Base-by-base conservation (phyloP, 2,888 invertebrate genomes). In the Odontothrips loti region DNA sequence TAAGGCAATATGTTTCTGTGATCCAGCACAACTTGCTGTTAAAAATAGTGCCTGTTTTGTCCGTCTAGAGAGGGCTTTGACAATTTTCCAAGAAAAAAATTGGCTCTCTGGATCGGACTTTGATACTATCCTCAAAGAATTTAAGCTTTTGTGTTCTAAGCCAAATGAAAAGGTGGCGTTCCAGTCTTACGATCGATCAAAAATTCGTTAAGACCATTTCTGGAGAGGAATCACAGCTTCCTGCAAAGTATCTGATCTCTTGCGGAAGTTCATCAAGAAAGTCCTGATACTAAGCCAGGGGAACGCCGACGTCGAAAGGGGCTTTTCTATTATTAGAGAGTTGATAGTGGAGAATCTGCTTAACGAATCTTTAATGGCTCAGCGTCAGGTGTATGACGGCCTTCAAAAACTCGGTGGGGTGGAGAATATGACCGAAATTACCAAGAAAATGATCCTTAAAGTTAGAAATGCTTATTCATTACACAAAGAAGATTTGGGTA, bases 241-340 rank as follows among this genome's bases (percentile, higher is more conserved):
- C 6, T 17, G 6, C 20, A 17, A 10, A 6, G 11, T 6, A 11
- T 17, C 6, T 63, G 15, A 63, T 11, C 15, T 20, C 20, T 63
- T 63, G 11, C 20, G 11, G 15, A 17, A 10, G 20, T 63, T 83
- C 51, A 43, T 84, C 20, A 81, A 84, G 81, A 83, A 81, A n/a
- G 80, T 84, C 8, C 34, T 81, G 9, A 83, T 83, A 82, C 63
- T 85, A 75, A 84, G 83, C 20, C 83, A 84, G 79, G 84, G 84
- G 17, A 84, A 84, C 80, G 84, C 84, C 10, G 82, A 81, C 63
- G 82, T 84, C 2, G 84, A 85, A 84, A 82, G 84, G 81, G 84
- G 84, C 11, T 85, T 84, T 81, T 84, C 84, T 0, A 75, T 84
- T 2, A 84, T 84, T 80, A 83, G 82, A 80, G 83, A 84, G 81